Evolutionary conservation across 2,113 vertebrate genomes (phyloP).

Genomic region (Otolemur garnettii): DNA sequence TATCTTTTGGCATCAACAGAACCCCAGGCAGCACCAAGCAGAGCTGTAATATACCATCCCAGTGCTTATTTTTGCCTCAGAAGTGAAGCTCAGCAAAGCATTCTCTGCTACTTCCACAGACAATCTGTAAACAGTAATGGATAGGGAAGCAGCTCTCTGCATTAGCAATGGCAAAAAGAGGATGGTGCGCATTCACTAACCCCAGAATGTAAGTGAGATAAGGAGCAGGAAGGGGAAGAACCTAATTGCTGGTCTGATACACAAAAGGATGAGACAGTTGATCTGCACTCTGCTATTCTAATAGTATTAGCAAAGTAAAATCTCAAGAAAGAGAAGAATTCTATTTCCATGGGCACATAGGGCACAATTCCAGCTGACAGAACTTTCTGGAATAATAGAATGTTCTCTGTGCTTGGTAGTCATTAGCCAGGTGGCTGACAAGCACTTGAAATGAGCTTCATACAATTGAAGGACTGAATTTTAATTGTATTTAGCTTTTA

Average conservation of each 20-base stretch:
- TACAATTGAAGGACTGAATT: not conserved
- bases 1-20: not conserved
- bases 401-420: not conserved
- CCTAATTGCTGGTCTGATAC: too few species aligned
- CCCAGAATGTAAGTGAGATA: not conserved
- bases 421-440: not conserved
- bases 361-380: not conserved
- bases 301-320: not conserved
- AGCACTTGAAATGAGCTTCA: not conserved
- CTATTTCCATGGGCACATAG: not conserved
- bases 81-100: not conserved
- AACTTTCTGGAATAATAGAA: not conserved
- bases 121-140: not conserved
- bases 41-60: not conserved
- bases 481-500: conserved; percentile 6
- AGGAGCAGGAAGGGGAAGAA: not conserved
- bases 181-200: not conserved
- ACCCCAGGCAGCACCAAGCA: not conserved
- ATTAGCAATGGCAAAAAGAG: not conserved
- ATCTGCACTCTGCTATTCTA: not conserved
- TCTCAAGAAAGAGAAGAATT: not conserved
- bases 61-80: not conserved
- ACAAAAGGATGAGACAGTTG: not conserved
- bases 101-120: not conserved
- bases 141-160: not conserved